Evolutionary conservation across 2,113 vertebrate genomes (phyloP), one percentile per base, ranked within the genome.

Genomic region (Naja naja): DNA sequence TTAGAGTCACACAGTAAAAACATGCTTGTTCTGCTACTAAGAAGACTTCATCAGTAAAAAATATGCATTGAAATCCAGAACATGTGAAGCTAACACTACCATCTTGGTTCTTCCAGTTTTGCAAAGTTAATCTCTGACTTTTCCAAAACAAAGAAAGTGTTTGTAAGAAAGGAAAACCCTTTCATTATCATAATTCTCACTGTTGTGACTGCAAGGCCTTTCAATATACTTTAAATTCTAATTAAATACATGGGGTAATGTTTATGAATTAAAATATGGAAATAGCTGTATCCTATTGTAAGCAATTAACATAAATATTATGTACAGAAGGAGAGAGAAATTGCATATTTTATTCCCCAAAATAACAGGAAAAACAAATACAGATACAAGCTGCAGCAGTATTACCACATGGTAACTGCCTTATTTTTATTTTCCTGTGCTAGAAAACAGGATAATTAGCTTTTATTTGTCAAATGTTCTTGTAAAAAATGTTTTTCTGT

Each of bases 291-390:
- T 0, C 0, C 0, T 91, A 92, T 18, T 69, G 18, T 30, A 91
- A 92, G 27, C 5, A 81, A 49, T 89, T 0, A 0, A 20, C 30
- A 89, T 93, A 54, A 91, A 45, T 93, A 90, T 91, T 89, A 91
- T 94, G 90, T 45, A 85, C 34, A 94, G 53, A 85, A 95, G 12
- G 6, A n/a, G 69, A 54, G 90, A 94, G 96, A 94, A 91, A 88
- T 93, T 45, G 34, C 39, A 85, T 12, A 10, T 69, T 69, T 10
- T 45, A 7, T 6, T 94, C 56, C 56, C 45, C 52, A 54, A 91
- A 60, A 69, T 22, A 95, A 94, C 86, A 86, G 8, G 53, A 91
- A 93, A 93, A 74, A 18, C 30, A 81, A 94, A 94, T 92, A 87
- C 89, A 12, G 9, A 92, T 69, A 56, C 22, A 8, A 30, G 3